Conservation (phyloP, 2,888 invertebrate genomes). For the Campoletis raptor region DNA sequence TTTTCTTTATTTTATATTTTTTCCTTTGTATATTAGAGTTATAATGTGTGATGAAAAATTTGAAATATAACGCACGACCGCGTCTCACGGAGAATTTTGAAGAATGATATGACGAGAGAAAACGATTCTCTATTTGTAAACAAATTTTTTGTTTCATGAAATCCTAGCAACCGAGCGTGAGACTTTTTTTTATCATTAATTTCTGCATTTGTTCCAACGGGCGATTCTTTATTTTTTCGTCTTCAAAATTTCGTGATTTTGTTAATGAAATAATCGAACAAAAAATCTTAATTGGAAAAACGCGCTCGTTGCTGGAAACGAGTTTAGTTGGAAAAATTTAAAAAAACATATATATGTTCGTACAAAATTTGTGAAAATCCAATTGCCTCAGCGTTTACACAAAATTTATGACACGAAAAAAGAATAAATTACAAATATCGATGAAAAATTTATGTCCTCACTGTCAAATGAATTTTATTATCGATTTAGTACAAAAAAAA, state of each 20-base stretch:
- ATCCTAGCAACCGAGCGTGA: background rate
- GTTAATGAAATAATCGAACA: background rate
- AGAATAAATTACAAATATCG: background rate
- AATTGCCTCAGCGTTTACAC: too few species aligned
- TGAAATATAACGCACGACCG: background rate
- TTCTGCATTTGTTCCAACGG: background rate
- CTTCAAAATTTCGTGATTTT: background rate
- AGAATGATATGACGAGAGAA: background rate
- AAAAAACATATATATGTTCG: too few species aligned
- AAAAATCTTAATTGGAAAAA: too few species aligned
- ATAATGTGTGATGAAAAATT: background rate
- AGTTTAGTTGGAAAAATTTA: too few species aligned
- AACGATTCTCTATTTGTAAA: conserved; percentile 15
- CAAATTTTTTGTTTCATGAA: conserved; percentile 34
- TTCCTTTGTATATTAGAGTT: background rate
- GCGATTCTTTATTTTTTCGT: background rate
- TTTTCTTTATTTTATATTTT: background rate
- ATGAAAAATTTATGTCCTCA: background rate
- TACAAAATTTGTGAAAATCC: too few species aligned
- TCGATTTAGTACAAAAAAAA: background rate
- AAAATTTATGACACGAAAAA: too few species aligned
- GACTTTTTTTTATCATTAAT: background rate
- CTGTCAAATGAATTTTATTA: background rate
- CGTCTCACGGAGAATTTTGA: conserved; percentile 39
- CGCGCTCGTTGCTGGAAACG: too few species aligned